Evolutionary conservation across 2,113 vertebrate genomes (phyloP), one percentile per base, ranked within the genome.

Genomic region (Arvicanthis niloticus): DNA sequence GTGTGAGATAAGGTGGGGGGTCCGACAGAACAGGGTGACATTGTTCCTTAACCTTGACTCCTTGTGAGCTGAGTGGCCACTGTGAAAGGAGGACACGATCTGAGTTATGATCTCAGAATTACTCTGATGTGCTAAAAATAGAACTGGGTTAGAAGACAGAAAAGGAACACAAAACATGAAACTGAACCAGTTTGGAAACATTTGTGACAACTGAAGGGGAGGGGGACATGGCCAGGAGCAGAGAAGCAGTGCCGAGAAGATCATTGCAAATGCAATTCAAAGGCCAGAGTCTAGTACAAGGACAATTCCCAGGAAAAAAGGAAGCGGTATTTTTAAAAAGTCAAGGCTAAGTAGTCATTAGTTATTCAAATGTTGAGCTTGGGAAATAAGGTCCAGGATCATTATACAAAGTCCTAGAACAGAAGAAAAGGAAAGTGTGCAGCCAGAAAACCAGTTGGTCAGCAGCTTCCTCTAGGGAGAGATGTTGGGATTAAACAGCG

Each of bases 11-110:
- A 56, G 80, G 1, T 3, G 56, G 65, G 37, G 34, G 26, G 62
- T 2, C 31, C 40, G 0, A 0, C 0, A 4, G 29, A 15, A 8
- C 11, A n/a, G 0, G 8, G 48, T 2, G 13, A 5, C 42, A 4
- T 5, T 13, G n/a, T 6, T 42, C 12, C 2, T 3, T 65, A 65
- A n/a, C 85, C 89, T 92, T 24, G 81, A 80, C 34, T 67, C 40
- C 58, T 56, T 67, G 37, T 62, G 42, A 75, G 16, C 75, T 37
- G 65, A 40, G 53, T 60, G 16, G 40, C 80, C 76, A 42, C 29
- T 78, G 60, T 29, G 87, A 17, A 80, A 34, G 26, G 29, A 60
- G 19, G 42, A 17, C 13, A 60, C 37, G 40, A 60, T 60, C 42
- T 70, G 67, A 82, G 42, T 81, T 82, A 37, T 1, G 2, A 40